These are phyloP conservation scores for Sarcophaga carnaria DNA, from an alignment of 2,888 invertebrate species.

Conservation along the genomic window DNA sequence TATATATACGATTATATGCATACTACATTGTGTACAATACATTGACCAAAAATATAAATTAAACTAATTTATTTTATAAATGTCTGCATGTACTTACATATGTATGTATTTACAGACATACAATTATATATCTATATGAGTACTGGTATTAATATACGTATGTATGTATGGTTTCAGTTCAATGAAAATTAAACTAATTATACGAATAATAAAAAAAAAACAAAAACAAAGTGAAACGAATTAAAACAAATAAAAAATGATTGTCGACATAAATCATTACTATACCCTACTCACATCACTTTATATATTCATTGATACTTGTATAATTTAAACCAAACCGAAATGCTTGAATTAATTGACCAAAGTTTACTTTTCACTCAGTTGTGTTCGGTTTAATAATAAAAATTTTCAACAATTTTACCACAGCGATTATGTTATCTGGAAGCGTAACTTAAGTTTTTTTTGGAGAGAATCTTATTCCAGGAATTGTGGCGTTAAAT, in stretches of 20 bases:
- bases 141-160: background rate
- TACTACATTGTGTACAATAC: conserved; percentile 28
- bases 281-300: too few relatives aligned
- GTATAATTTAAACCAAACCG: too few relatives aligned
- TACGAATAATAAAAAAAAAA: conserved; percentile 43
- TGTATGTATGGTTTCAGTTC: conserved; percentile 40
- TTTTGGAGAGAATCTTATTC: too few relatives aligned
- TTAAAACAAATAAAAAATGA: background rate
- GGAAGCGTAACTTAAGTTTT: too few relatives aligned
- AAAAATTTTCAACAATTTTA: too few relatives aligned
- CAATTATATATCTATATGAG: background rate
- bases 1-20: background rate
- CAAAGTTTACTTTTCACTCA: too few relatives aligned
- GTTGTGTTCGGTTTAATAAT: too few relatives aligned
- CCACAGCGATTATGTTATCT: too few relatives aligned
- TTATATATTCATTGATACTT: too few relatives aligned
- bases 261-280: background rate
- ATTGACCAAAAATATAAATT: conserved; percentile 68
- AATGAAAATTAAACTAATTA: conserved; percentile 68
- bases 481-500: too few relatives aligned
- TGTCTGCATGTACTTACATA: conserved; percentile 51
- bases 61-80: conserved; percentile 69
- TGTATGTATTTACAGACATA: background rate
- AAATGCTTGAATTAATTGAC: too few relatives aligned
- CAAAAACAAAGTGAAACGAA: conserved; percentile 17